phyloP scores from a whole-genome alignment of 2,797 vertebrate genomes.

The Rhabdophis nuchalis region DNA sequence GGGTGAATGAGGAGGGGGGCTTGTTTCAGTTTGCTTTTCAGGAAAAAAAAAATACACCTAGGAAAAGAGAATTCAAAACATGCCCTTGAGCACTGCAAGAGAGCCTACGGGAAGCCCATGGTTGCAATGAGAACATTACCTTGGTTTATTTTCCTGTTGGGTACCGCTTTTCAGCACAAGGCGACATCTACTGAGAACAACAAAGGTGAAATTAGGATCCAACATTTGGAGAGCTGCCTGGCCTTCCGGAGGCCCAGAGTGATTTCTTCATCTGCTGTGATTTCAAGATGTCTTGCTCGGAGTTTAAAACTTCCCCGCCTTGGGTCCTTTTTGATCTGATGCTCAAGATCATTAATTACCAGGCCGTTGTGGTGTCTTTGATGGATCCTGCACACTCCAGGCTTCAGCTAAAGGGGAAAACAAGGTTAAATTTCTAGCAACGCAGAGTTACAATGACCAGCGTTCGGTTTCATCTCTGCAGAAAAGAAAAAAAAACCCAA shows the following conservation, averaged over 20 bases:
- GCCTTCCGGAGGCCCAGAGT: neutral
- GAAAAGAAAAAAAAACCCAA: too few species aligned
- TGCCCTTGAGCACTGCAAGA: neutral
- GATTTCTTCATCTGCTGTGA: neutral
- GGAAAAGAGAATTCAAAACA: neutral
- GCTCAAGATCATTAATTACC: neutral
- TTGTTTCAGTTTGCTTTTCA: neutral
- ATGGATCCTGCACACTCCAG: neutral
- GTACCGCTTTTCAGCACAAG: accelerated
- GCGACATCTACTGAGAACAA: neutral
- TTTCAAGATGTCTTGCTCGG: neutral
- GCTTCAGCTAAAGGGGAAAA: neutral
- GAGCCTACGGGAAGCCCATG: neutral
- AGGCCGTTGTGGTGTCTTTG: neutral
- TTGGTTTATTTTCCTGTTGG: neutral
- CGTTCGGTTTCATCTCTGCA: neutral
- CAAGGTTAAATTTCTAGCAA: neutral
- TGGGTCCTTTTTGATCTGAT: neutral
- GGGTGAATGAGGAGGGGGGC: neutral
- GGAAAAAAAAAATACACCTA: neutral
- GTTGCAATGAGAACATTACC: accelerated
- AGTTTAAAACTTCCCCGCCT: constrained; percentile 6
- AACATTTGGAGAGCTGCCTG: neutral
- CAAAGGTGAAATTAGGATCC: neutral
- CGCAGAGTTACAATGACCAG: neutral